These are phyloP conservation scores for Cladopsammia gracilis DNA, from an alignment of 64 coral and sea anemone genomes.

Conservation along the genomic window DNA sequence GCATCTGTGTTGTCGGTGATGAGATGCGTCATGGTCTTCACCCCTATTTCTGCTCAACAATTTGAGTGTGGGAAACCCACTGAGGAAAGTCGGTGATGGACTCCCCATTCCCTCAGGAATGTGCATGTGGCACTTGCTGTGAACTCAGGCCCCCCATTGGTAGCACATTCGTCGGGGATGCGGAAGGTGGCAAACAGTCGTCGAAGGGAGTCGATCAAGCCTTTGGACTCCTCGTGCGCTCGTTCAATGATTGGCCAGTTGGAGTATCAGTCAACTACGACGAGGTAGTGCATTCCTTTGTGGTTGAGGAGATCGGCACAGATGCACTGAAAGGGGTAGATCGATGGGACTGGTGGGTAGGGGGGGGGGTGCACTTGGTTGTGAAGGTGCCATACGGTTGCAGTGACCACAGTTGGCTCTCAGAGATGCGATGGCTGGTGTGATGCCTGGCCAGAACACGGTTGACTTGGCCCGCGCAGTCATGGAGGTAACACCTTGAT, in stretches of 20 bases:
- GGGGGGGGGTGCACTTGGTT: constrained; percentile 43
- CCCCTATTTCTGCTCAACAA: neutral
- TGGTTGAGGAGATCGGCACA: constrained; percentile 56
- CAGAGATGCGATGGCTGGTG: too few relatives aligned
- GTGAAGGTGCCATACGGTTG: constrained; percentile 60
- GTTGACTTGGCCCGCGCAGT: too few relatives aligned
- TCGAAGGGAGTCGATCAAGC: constrained; percentile 22
- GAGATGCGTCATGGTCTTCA: constrained; percentile 2
- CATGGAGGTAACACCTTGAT: too few relatives aligned
- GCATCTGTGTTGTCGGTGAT: constrained; percentile 45
- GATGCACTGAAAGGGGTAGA: constrained; percentile 51
- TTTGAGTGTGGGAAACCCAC: constrained; percentile 54
- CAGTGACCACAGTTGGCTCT: constrained; percentile 41
- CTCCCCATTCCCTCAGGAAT: constrained; percentile 59
- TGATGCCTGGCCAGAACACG: too few relatives aligned
- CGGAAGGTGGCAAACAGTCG: constrained; percentile 14
- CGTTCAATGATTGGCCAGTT: constrained; percentile 64
- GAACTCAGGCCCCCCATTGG: constrained; percentile 43
- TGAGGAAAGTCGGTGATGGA: constrained; percentile 41
- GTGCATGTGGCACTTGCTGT: constrained; percentile 14
- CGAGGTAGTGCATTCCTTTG: constrained; percentile 61
- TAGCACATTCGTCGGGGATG: constrained; percentile 45
- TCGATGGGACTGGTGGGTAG: neutral
- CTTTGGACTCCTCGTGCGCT: constrained; percentile 30
- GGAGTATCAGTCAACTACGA: constrained; percentile 56